Base-by-base conservation (phyloP, 2,113 vertebrate species). In the Athene noctua region DNA sequence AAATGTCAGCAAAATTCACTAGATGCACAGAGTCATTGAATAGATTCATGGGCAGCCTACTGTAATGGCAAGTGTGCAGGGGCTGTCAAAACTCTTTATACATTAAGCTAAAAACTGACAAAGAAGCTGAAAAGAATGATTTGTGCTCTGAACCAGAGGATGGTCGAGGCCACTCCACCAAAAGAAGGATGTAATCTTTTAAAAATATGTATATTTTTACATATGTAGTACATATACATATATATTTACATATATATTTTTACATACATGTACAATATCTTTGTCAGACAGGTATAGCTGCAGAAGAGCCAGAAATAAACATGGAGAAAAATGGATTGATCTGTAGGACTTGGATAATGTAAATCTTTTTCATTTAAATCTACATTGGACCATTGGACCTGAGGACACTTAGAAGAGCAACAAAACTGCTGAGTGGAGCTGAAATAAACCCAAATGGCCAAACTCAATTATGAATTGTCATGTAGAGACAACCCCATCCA, bases 41-140 rank as follows among this genome's bases (percentile, higher is more conserved):
- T 13, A 90, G 94, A 89, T 96, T 87, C 86, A 46, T 36, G 80
- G 90, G 94, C 91, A 92, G 91, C 52, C 91, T 91, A 29, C 78
- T 90, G 80, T 23, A 78, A 90, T 21, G 49, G 71, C 34, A 80
- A 71, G 81, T 88, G 74, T 32, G 59, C 90, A 47, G 73, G 78
- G 74, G 59, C 85, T 44, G 75, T 71, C 95, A 67, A 46, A 93
- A 77, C 80, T 67, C 94, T 72, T 71, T 68, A 57, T 61, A 61
- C 91, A 84, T 92, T 79, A 62, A 74, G 91, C 44, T 84, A 47
- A 66, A 94, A 81, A 87, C 44, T 59, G 77, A 91, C 93, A 95
- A 85, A 95, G 88, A 54, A 94, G 70, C 58, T 27, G 30, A 86
- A 96, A 82, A 91, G 62, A 82, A 77, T 85, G 72, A 96, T 93